A percentile compares a stretch with the other conserved stretches of the same genome.
Evolutionary conservation across 2,113 vertebrate genomes (phyloP).

Genomic region (Stigmatopora argus): DNA sequence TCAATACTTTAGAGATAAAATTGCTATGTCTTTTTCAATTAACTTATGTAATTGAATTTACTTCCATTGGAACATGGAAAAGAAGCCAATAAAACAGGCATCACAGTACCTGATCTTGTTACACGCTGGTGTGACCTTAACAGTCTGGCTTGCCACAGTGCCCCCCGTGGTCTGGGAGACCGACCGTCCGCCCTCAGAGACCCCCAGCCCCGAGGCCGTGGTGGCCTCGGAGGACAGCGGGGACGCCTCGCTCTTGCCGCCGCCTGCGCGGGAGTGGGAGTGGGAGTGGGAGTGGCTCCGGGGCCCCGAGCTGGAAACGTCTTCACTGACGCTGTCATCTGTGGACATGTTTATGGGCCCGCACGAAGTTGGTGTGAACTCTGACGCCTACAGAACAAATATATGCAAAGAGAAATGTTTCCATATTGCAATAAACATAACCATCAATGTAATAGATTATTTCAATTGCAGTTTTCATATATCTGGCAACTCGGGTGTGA

Average conservation of each 20-base stretch:
- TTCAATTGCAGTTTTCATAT: not conserved
- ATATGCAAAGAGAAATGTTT: not conserved
- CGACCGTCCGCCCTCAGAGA: constrained; percentile 70
- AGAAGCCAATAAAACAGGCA: not conserved
- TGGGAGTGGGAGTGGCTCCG: constrained; percentile 55
- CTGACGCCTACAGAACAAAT: constrained; percentile 44
- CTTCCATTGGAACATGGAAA: not conserved
- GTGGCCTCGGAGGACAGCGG: constrained; percentile 73
- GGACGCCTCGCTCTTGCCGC: constrained; percentile 62
- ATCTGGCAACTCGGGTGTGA: not conserved
- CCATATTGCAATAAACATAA: not conserved
- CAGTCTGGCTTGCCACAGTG: constrained; percentile 48
- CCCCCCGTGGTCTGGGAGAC: constrained; percentile 60
- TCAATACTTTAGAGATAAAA: too few species aligned
- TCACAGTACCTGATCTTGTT: constrained; percentile 66
- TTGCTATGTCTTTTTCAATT: not conserved
- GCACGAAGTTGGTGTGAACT: constrained; percentile 37
- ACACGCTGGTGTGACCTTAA: constrained; percentile 60
- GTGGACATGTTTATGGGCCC: constrained; percentile 74
- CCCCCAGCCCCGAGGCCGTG: constrained; percentile 56
- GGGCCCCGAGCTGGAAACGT: constrained; percentile 68
- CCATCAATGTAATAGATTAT: not conserved
- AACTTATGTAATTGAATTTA: not conserved
- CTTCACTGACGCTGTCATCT: constrained; percentile 78
- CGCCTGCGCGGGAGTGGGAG: constrained; percentile 56